These are phyloP conservation scores for Apodemia duryi DNA, from an alignment of 2,888 invertebrate genomes.

Conservation along the genomic window DNA sequence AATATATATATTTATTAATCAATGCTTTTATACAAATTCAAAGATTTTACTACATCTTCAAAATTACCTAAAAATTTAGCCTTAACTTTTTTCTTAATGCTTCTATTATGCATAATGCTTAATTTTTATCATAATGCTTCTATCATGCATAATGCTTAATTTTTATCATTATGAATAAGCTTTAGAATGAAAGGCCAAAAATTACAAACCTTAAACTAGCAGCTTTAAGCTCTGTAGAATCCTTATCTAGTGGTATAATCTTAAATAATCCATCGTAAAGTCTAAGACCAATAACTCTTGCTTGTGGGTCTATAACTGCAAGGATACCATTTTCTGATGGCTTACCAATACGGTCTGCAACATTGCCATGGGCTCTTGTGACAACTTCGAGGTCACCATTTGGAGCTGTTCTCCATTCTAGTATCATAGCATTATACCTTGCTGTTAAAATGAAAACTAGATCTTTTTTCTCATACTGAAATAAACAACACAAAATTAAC, in stretches of 20 bases:
- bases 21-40: too few relatives aligned
- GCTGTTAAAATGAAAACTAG: constrained; percentile 95
- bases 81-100: not conserved
- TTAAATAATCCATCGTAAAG: constrained; percentile 98
- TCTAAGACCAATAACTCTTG: constrained; percentile 95
- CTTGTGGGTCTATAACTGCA: constrained; percentile 97
- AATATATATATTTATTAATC: too few relatives aligned
- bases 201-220: constrained; percentile 83
- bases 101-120: too few relatives aligned
- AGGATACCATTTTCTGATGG: constrained; percentile 97
- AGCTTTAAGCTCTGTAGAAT: constrained; percentile 95
- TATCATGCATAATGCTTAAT: too few relatives aligned
- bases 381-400: constrained; percentile 94
- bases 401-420: constrained; percentile 88
- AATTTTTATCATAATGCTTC: not conserved
- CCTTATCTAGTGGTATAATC: constrained; percentile 96
- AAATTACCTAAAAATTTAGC: too few relatives aligned
- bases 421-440: constrained; percentile 97
- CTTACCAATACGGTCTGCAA: constrained; percentile 95
- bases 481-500: constrained; percentile 31
- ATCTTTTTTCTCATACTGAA: constrained; percentile 94
- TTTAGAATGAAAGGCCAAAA: not conserved
- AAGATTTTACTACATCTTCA: too few relatives aligned
- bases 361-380: constrained; percentile 97
- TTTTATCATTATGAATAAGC: not conserved